Evolutionary conservation across 2,888 invertebrate genomes (phyloP).

Genomic region (Punctoribates punctum): DNA sequence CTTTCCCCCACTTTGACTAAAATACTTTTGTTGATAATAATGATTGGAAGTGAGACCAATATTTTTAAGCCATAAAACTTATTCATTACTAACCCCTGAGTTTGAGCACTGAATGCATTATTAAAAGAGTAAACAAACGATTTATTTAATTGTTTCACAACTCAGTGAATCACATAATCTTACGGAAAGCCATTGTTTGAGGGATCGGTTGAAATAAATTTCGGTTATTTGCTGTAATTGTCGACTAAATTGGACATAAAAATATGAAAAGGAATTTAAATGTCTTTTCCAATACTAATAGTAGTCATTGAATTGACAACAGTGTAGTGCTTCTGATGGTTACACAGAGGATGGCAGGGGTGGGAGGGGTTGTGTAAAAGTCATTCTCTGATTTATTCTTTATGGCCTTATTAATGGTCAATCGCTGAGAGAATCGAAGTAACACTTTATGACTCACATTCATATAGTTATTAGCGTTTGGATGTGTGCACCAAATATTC

Average conservation of each 20-base stretch:
- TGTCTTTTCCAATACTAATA: not conserved
- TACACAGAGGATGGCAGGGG: not conserved
- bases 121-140: not conserved
- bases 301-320: not conserved
- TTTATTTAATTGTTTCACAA: not conserved
- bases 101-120: no score
- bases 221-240: not conserved
- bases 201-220: not conserved
- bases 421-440: constrained; percentile 1
- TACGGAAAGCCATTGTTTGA: constrained; percentile 3
- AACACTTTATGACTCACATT: constrained; percentile 28
- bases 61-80: no score
- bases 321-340: not conserved
- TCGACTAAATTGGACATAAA: not conserved
- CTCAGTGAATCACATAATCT: not conserved
- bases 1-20: no score
- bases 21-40: no score
- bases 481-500: constrained; percentile 13
- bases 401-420: constrained; percentile 32
- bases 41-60: no score
- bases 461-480: not conserved
- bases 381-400: constrained; percentile 14
- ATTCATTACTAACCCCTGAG: no score
- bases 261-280: not conserved
- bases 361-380: not conserved